These are phyloP conservation scores for Macrosteles quadrilineatus DNA, from an alignment of 1,140 invertebrate species.

Conservation along the genomic window DNA sequence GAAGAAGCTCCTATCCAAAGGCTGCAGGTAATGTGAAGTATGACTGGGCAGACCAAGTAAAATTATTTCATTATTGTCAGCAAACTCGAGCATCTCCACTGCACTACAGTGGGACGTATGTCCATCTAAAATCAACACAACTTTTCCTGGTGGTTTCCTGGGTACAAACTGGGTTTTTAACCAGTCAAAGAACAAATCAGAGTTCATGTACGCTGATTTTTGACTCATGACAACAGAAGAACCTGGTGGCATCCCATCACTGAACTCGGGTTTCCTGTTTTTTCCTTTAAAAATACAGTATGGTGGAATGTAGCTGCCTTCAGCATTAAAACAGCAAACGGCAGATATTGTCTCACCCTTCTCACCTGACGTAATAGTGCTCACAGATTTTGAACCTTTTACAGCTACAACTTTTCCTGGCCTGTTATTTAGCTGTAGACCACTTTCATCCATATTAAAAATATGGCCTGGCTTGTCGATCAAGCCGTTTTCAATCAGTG, in stretches of 20 bases:
- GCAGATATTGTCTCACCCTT: slow-evolving; percentile 43
- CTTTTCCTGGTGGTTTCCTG: slow-evolving; percentile 34
- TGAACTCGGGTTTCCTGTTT: slow-evolving; percentile 41
- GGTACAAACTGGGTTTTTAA: slow-evolving; percentile 47
- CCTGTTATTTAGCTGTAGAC: slow-evolving; percentile 44
- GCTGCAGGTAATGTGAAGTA: slow-evolving; percentile 45
- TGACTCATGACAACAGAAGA: slow-evolving; percentile 42
- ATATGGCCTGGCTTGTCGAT: slow-evolving; percentile 42
- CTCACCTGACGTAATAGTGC: slow-evolving; percentile 38
- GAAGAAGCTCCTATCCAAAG: slow-evolving; percentile 44
- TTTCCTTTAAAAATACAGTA: slow-evolving; percentile 41
- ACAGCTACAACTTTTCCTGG: slow-evolving; percentile 39
- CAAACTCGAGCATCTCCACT: slow-evolving; percentile 40
- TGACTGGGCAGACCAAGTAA: slow-evolving; percentile 44
- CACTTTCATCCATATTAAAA: slow-evolving; percentile 44
- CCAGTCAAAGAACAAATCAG: slow-evolving; percentile 49
- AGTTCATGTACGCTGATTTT: slow-evolving; percentile 48
- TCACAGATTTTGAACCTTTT: slow-evolving; percentile 40
- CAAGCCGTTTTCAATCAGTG: slow-evolving; percentile 38
- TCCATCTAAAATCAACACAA: slow-evolving; percentile 39
- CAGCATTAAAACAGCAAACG: slow-evolving; percentile 41
- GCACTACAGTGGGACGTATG: slow-evolving; percentile 39
- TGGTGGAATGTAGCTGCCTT: slow-evolving; percentile 39
- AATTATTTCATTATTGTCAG: slow-evolving; percentile 43
- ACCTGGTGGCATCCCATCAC: slow-evolving; percentile 43